phyloP scores from a whole-genome alignment of 1,140 invertebrate genomes.

The Colletes latitarsis region DNA sequence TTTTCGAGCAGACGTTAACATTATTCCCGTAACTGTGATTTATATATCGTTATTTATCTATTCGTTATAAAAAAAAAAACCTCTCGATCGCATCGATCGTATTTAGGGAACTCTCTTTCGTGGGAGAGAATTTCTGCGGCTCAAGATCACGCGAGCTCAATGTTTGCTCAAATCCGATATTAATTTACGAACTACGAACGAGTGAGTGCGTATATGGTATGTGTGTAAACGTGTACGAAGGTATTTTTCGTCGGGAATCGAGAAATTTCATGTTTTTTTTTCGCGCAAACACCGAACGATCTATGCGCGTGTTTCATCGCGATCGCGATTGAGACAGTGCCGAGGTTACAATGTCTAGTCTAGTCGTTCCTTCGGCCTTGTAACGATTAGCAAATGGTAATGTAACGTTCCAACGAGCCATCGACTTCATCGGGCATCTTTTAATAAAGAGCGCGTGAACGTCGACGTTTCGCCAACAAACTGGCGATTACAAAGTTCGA shows the following conservation, averaged over 20 bases:
- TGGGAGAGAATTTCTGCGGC: no score
- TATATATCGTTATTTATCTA: no score
- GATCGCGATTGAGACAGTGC: neutral
- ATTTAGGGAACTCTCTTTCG: neutral
- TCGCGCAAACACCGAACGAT: no score
- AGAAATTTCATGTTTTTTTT: no score
- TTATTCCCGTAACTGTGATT: no score
- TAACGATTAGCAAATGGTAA: neutral
- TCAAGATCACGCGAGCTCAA: no score
- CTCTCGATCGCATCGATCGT: no score
- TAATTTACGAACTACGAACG: neutral
- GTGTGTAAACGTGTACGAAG: neutral
- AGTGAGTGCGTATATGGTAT: neutral
- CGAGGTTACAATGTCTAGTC: conserved; percentile 30
- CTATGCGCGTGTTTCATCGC: neutral
- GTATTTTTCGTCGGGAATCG: no score
- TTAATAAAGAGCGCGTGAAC: neutral
- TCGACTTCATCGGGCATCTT: neutral
- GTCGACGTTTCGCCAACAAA: neutral
- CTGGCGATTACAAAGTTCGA: neutral
- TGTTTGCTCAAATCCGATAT: neutral
- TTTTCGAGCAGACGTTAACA: no score
- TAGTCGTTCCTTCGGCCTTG: conserved; percentile 11
- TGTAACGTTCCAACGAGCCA: neutral
- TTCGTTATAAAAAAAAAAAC: no score